Evolutionary conservation across 2,797 vertebrate genomes (phyloP).

Genomic region (Bradypodion pumilum): DNA sequence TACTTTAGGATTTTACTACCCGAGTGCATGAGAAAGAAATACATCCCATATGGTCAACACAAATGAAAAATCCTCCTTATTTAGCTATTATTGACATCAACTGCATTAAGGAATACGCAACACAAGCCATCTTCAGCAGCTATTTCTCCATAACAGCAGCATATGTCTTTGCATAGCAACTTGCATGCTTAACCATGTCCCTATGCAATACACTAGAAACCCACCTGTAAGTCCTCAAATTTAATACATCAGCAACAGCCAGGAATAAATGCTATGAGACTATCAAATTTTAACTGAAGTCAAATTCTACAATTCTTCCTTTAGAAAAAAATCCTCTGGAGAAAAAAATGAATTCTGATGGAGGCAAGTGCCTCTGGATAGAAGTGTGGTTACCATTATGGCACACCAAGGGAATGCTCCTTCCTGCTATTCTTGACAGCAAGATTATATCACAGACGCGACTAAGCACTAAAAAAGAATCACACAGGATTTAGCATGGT

Average conservation of each 20-base stretch:
- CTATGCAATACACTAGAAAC: background rate
- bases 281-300: background rate
- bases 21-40: background rate
- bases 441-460: background rate
- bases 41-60: background rate
- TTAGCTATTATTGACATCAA: background rate
- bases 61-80: background rate
- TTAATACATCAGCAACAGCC: background rate
- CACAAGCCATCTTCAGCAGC: background rate
- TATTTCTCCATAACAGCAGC: background rate
- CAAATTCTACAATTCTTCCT: background rate
- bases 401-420: background rate
- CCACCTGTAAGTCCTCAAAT: background rate
- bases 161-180: background rate
- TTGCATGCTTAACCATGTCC: background rate
- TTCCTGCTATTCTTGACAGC: background rate
- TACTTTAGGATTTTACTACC: background rate
- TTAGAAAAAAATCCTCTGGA: background rate
- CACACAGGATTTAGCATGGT: background rate
- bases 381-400: background rate
- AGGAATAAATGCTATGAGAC: background rate
- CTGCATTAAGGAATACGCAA: background rate
- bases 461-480: accelerated
- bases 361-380: accelerated
- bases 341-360: background rate